phyloP scores from a whole-genome alignment of 1,140 invertebrate species.

The Diorhabda carinulata region DNA sequence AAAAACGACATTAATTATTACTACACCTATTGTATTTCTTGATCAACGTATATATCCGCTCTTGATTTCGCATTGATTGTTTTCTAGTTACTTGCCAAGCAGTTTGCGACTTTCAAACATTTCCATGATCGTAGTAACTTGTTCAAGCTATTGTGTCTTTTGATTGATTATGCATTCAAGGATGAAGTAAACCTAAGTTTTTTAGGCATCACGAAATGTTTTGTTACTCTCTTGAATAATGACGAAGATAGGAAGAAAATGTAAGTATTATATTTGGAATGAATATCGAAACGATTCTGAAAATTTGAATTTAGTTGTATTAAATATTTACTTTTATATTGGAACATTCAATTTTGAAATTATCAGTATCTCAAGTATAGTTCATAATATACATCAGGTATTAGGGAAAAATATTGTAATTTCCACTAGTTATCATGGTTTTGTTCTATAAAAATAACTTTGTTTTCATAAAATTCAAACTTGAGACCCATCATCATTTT shows the following conservation, averaged over 20 bases:
- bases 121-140: background rate
- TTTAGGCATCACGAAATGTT: slow-evolving; percentile 14
- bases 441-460: no score
- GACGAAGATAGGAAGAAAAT: slow-evolving; percentile 11
- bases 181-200: slow-evolving; percentile 15
- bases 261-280: slow-evolving; percentile 14
- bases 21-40: no score
- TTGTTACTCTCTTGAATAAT: slow-evolving; percentile 9
- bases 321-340: background rate
- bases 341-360: background rate
- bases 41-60: no score
- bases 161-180: slow-evolving; percentile 6
- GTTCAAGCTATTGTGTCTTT: slow-evolving; percentile 12
- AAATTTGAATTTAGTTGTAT: background rate
- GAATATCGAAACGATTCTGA: background rate
- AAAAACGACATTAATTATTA: no score
- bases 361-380: background rate
- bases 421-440: no score
- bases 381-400: background rate
- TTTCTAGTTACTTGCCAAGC: slow-evolving; percentile 14
- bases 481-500: no score
- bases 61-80: background rate
- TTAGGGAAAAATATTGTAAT: no score
- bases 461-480: no score
- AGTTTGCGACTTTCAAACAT: slow-evolving; percentile 8